Evolutionary conservation across 37 sponge, comb jelly and placozoan genomes (phyloP).

Genomic region (Haliclona indistincta): DNA sequence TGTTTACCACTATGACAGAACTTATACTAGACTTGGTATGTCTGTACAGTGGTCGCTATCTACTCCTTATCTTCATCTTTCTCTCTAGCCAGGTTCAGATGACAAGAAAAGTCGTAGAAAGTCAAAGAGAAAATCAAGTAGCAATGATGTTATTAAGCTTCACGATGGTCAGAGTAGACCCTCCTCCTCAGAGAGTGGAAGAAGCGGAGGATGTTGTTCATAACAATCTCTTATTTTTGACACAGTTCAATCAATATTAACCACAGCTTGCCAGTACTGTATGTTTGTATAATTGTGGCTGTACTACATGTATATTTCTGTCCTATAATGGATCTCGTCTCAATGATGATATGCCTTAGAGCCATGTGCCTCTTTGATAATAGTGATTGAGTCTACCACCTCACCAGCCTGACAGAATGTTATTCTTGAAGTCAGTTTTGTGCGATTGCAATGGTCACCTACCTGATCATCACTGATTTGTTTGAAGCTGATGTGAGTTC

Average conservation of each 20-base stretch:
- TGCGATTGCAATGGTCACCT: background rate
- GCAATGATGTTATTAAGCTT: background rate
- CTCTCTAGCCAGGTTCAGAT: background rate
- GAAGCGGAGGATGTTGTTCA: background rate
- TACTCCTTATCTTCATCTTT: background rate
- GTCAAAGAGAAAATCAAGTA: background rate
- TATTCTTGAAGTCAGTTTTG: background rate
- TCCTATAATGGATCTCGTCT: no score
- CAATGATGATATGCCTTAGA: no score
- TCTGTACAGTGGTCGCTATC: background rate
- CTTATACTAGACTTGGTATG: slow-evolving; percentile 51
- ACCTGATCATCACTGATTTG: slow-evolving; percentile 49
- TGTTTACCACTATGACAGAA: slow-evolving; percentile 50
- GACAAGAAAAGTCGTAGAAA: no score
- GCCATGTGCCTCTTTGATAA: slow-evolving; percentile 4
- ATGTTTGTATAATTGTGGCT: no score
- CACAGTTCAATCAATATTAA: no score
- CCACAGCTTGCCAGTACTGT: no score
- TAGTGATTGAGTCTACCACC: slow-evolving; percentile 12
- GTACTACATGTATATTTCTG: no score
- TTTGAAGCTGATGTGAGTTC: slow-evolving; percentile 32
- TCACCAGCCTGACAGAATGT: slow-evolving; percentile 1
- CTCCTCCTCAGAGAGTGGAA: background rate
- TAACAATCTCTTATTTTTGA: background rate
- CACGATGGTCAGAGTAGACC: background rate